phyloP scores from a whole-genome alignment of 2,888 invertebrate genomes.

The Brachyptera risi region DNA sequence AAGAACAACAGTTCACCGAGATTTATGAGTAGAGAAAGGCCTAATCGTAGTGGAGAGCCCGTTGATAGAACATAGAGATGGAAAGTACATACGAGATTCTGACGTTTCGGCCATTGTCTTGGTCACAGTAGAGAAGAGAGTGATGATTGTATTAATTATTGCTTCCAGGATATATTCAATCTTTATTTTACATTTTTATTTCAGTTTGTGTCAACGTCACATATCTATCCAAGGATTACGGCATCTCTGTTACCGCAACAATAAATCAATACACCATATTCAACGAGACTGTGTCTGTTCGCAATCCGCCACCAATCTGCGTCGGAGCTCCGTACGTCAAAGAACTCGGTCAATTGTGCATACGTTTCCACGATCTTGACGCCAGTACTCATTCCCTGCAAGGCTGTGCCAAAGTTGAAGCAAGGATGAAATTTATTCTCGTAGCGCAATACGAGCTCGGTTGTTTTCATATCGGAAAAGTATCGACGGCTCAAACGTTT shows the following conservation, averaged over 20 bases:
- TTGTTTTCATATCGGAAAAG: constrained; percentile 36
- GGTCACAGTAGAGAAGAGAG: too few species aligned
- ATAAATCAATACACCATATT: constrained; percentile 37
- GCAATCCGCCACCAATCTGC: constrained; percentile 42
- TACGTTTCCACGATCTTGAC: constrained; percentile 39
- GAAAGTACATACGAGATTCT: too few species aligned
- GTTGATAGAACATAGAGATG: too few species aligned
- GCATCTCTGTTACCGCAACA: constrained; percentile 39
- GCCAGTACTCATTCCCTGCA: constrained; percentile 35
- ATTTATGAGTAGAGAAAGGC: too few species aligned
- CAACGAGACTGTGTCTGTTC: constrained; percentile 40
- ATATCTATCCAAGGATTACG: constrained; percentile 40
- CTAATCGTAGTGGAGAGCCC: too few species aligned
- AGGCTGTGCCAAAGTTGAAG: constrained; percentile 38
- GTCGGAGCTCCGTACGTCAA: constrained; percentile 38
- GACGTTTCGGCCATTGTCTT: too few species aligned
- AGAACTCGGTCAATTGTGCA: constrained; percentile 37
- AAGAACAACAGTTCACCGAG: too few species aligned
- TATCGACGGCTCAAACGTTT: background rate
- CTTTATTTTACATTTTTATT: constrained; percentile 22
- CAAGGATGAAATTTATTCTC: constrained; percentile 25
- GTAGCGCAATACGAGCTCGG: constrained; percentile 36
- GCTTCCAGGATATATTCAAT: too few species aligned
- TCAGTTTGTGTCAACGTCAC: constrained; percentile 40
- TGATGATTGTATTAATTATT: too few species aligned